Evolutionary conservation across 2,888 invertebrate species (phyloP).

Genomic region (Dryobotodes eremita): DNA sequence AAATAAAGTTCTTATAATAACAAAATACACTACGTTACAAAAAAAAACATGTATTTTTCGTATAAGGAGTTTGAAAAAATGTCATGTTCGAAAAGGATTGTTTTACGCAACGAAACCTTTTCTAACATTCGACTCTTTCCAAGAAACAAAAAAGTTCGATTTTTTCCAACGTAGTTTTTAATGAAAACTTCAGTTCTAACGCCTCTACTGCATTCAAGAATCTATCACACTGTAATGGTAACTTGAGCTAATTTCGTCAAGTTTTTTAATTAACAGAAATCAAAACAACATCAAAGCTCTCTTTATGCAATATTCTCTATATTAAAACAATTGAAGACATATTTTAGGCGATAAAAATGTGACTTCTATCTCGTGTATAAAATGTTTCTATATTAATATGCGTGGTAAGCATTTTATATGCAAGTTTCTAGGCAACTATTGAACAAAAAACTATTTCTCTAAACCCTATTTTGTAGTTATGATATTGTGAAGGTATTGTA

Average conservation of each 20-base stretch:
- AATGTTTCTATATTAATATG: conserved; percentile 21
- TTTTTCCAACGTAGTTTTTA: conserved; percentile 2
- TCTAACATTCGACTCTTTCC: background rate
- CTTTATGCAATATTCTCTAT: conserved; percentile 1
- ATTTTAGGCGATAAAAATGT: conserved; percentile 11
- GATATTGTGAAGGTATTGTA: conserved; percentile 4
- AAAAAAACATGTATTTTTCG: too few relatives aligned
- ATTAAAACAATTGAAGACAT: conserved; percentile 4
- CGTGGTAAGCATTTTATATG: conserved; percentile 23
- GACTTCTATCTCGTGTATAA: conserved; percentile 13
- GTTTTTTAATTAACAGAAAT: conserved; percentile 33
- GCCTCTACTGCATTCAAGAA: conserved; percentile 20
- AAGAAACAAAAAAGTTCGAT: background rate
- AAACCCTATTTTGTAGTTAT: conserved; percentile 17
- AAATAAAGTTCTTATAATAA: conserved; percentile 10
- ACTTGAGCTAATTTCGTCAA: conserved; percentile 51
- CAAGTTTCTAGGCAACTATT: conserved; percentile 31
- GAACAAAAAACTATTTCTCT: conserved; percentile 26
- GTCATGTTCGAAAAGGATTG: too few relatives aligned
- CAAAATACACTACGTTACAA: background rate
- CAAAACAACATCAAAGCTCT: conserved; percentile 10
- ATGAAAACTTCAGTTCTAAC: conserved; percentile 1
- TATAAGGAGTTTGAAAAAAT: too few relatives aligned
- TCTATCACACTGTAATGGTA: conserved; percentile 42
- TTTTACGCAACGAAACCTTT: background rate